Evolutionary conservation across 2,888 invertebrate species (phyloP).

Genomic region (Tipula vernalis): DNA sequence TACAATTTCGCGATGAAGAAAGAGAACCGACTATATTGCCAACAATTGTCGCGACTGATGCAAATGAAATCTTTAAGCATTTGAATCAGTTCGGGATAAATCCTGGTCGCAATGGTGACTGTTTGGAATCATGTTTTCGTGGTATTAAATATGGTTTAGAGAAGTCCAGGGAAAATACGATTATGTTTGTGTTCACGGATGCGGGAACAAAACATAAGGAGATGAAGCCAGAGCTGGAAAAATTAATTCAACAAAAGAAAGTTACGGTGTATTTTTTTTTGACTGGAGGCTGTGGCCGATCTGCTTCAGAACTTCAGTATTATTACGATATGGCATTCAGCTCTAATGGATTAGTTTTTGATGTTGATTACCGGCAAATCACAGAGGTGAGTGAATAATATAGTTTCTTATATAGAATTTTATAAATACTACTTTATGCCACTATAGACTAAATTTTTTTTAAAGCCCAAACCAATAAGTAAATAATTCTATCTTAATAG

Average conservation of each 20-base stretch:
- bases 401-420: no score
- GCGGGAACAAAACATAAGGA: not conserved
- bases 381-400: not conserved
- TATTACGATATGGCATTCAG: not conserved
- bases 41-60: not conserved
- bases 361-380: not conserved
- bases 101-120: not conserved
- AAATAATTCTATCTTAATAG: no score
- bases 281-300: not conserved
- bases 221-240: not conserved
- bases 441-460: no score
- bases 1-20: constrained; percentile 52
- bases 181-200: not conserved
- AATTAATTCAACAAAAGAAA: not conserved
- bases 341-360: not conserved
- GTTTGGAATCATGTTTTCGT: not conserved
- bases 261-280: not conserved
- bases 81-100: not conserved
- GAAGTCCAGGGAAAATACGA: not conserved
- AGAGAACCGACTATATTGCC: not conserved
- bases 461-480: no score
- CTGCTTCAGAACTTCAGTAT: not conserved
- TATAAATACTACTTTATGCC: no score
- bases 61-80: not conserved
- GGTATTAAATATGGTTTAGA: not conserved